phyloP scores from a whole-genome alignment of 2,888 invertebrate species.

The Leptarthrus brevirostris region DNA sequence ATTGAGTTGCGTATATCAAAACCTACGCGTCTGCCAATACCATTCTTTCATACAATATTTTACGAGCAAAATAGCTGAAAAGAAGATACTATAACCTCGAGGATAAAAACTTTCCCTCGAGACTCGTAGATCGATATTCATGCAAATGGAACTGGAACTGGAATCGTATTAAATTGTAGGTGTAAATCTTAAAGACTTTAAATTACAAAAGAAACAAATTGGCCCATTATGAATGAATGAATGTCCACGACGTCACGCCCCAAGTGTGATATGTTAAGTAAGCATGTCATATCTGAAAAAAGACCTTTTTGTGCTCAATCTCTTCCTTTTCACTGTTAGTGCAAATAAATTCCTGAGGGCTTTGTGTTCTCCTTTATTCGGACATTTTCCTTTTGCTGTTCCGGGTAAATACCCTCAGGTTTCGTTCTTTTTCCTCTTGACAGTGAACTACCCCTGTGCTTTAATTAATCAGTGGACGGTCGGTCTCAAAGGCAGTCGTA shows the following conservation, averaged over 20 bases:
- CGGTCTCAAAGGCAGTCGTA: conserved; percentile 11
- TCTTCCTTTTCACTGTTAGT: conserved; percentile 28
- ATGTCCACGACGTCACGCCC: conserved; percentile 1
- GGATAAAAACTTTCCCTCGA: no score
- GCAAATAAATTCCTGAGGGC: conserved; percentile 36
- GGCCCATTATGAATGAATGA: conserved; percentile 6
- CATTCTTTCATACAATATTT: no score
- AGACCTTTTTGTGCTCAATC: conserved; percentile 22
- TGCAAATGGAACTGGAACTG: no score
- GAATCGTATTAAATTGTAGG: no score
- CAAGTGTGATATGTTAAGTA: conserved; percentile 21
- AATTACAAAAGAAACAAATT: background rate
- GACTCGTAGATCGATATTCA: no score
- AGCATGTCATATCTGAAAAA: conserved; percentile 14
- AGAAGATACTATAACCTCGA: no score
- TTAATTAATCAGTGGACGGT: conserved; percentile 34
- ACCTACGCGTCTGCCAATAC: no score
- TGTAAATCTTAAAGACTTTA: no score
- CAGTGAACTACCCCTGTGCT: conserved; percentile 30
- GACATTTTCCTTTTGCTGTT: conserved; percentile 27
- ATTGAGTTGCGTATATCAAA: no score
- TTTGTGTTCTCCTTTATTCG: conserved; percentile 29
- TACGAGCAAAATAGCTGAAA: no score
- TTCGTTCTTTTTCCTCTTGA: conserved; percentile 14
- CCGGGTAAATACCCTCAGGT: conserved; percentile 35